A percentile compares a stretch with the other conserved stretches of the same genome.
These are phyloP conservation scores for Lamellibrachia luymesi DNA, from an alignment of 1,140 invertebrate species.

Conservation along the genomic window DNA sequence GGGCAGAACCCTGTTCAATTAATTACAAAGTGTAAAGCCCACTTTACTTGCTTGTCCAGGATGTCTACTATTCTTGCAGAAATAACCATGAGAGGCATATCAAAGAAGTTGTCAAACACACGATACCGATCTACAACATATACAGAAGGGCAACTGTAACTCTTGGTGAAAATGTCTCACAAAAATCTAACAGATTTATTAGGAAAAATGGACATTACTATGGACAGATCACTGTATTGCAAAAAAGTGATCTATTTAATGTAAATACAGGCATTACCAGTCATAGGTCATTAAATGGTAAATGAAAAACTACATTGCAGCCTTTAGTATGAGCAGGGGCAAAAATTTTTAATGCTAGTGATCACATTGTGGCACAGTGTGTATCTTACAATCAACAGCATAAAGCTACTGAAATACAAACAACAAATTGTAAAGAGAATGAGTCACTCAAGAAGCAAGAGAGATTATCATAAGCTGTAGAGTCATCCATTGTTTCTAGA, in stretches of 20 bases:
- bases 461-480: too few relatives aligned
- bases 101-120: slow-evolving; percentile 75
- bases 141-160: background rate
- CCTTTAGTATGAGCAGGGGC: too few relatives aligned
- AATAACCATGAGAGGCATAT: slow-evolving; percentile 67
- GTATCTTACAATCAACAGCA: too few relatives aligned
- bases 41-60: slow-evolving; percentile 61
- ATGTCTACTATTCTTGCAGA: slow-evolving; percentile 74
- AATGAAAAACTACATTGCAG: too few relatives aligned
- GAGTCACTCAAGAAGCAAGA: too few relatives aligned
- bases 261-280: too few relatives aligned
- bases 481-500: background rate
- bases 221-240: background rate
- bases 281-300: too few relatives aligned
- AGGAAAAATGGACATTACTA: background rate
- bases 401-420: too few relatives aligned
- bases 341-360: too few relatives aligned
- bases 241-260: too few relatives aligned
- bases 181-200: slow-evolving; percentile 24
- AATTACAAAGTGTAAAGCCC: background rate
- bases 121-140: slow-evolving; percentile 57
- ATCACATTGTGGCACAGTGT: too few relatives aligned
- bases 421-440: too few relatives aligned
- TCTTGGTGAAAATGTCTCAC: background rate
- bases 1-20: background rate